Evolutionary conservation across 2,888 invertebrate genomes (phyloP).

Genomic region (Lysandra coridon): DNA sequence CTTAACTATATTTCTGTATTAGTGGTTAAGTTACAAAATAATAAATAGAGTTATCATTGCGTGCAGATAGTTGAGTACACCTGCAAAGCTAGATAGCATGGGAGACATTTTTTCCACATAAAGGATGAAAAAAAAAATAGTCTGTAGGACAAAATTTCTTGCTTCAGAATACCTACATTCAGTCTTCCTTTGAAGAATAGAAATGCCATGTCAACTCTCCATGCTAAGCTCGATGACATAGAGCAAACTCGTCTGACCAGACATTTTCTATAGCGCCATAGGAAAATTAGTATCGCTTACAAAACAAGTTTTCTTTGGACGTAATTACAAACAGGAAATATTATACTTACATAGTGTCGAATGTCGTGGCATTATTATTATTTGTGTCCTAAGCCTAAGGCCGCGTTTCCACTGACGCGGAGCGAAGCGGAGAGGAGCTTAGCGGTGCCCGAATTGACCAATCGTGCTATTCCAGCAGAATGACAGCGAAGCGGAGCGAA

Average conservation of each 20-base stretch:
- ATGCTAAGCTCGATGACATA: neutral
- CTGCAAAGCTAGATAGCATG: neutral
- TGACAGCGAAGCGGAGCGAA: no score
- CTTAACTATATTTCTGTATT: neutral
- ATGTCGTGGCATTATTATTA: neutral
- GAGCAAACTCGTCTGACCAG: neutral
- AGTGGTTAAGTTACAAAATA: neutral
- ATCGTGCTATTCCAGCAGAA: no score
- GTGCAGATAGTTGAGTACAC: neutral
- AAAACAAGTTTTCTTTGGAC: neutral
- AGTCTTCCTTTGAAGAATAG: neutral
- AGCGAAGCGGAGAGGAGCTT: no score
- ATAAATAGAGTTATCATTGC: neutral
- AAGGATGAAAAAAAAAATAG: no score
- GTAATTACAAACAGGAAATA: neutral
- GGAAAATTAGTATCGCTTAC: neutral
- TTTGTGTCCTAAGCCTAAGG: no score
- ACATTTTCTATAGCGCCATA: slow-evolving; percentile 6
- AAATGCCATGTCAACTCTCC: neutral
- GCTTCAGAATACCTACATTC: no score
- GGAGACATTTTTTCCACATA: no score
- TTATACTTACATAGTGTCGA: no score
- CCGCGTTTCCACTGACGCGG: no score
- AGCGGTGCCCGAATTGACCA: no score
- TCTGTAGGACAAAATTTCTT: no score